phyloP scores from a whole-genome alignment of 2,797 vertebrate species.

The Microctenopoma lineatum region DNA sequence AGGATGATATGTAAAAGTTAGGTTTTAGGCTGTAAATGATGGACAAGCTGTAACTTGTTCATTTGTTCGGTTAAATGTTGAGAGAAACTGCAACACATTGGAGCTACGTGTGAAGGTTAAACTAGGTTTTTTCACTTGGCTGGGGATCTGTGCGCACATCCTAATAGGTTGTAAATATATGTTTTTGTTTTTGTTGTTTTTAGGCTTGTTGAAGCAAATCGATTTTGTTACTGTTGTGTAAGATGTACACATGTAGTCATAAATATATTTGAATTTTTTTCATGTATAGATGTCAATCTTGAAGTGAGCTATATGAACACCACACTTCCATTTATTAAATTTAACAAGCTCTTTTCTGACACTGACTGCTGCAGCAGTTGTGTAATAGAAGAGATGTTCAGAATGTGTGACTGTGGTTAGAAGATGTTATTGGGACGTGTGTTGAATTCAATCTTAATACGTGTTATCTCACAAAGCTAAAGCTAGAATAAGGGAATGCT shows the following conservation, averaged over 20 bases:
- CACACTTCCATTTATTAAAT: constrained; percentile 61
- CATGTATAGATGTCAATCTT: constrained; percentile 57
- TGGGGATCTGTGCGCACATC: constrained; percentile 39
- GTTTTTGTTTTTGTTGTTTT: constrained; percentile 38
- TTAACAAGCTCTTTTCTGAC: constrained; percentile 56
- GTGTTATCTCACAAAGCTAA: constrained; percentile 67
- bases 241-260: constrained; percentile 49
- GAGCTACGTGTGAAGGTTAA: constrained; percentile 36
- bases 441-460: constrained; percentile 59
- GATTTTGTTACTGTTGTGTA: constrained; percentile 45
- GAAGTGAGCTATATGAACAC: constrained; percentile 61
- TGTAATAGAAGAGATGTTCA: constrained; percentile 24
- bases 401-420: constrained; percentile 1
- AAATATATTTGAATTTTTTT: constrained; percentile 39
- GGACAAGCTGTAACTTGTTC: constrained; percentile 9
- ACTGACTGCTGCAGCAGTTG: constrained; percentile 16
- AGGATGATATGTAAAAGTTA: constrained; percentile 7
- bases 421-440: constrained; percentile 35
- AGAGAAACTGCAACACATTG: constrained; percentile 19
- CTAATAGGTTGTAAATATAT: constrained; percentile 72
- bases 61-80: constrained; percentile 28
- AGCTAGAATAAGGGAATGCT: constrained; percentile 77
- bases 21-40: constrained; percentile 6
- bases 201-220: constrained; percentile 40
- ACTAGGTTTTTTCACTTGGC: constrained; percentile 44